Evolutionary conservation across 2,888 invertebrate species (phyloP), one percentile per base, ranked within the genome.

Genomic region (Epicampocera succincta): DNA sequence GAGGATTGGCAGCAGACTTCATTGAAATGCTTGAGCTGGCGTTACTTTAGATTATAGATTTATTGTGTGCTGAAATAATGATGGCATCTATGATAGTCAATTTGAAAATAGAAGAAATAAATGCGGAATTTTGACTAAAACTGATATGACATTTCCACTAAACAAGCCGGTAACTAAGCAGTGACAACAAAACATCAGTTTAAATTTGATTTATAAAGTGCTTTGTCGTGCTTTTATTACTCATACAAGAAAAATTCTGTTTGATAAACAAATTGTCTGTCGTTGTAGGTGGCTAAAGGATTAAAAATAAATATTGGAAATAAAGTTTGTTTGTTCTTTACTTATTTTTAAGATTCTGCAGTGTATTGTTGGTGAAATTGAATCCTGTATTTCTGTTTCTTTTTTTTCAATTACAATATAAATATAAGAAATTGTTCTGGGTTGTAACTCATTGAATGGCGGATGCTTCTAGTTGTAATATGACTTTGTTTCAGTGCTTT

Each of bases 41-140:
- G 63, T 71, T 46, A 21, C 63, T 44, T 48, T 63, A 56, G 76
- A 77, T 69, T 69, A 69, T 69, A 56, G 63, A 71, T 63, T 69
- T 71, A 68, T 69, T 76, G 61, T 77, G 61, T 71, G 77, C 56
- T 71, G 77, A 77, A 63, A 71, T 71, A 21, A 58, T 58, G 63
- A 19, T 50, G 56, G 40, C 15, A 65, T 19, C 17, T 38, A 21
- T 48, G 74, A 58, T 65, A 65, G n/a, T 21, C 19, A 38, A 25
- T 3, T 17, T 21, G 44, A 5, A 38, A 19, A 56, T 19, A 21
- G 4, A 19, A 13, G 1, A 50, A 13, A 17, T 9, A 33, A 40
- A 46, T 8, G 33, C 11, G n/a, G n/a, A 12, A 42, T 1, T 15
- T 40, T 12, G 33, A 9, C 8, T 44, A n/a, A 44, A 56, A 25